Base-by-base conservation (phyloP, 2,113 vertebrate genomes). In the Bostrychus sinensis region DNA sequence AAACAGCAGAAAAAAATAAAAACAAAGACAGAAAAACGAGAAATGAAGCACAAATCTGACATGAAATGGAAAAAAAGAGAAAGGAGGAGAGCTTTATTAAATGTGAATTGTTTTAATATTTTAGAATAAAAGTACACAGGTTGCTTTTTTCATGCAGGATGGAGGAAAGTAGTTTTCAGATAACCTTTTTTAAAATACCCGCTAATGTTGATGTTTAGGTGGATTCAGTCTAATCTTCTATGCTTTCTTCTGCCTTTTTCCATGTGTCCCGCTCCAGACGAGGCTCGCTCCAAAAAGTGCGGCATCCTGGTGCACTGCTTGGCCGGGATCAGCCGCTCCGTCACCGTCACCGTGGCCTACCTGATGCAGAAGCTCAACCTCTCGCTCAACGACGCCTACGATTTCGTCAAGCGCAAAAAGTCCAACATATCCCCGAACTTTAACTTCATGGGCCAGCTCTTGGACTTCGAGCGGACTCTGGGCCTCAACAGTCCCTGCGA, bases 351-450 rank as follows among this genome's bases (percentile, higher is more conserved):
- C 0, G 97, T 99, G 70, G 97, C 97, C 70, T 99, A 99, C 90
- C 93, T 99, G 91, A 99, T 99, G 97, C 97, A 99, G 92, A 99
- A 98, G 92, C 95, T 98, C 89, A 98, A 98, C 92, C 91, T 99
- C 86, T 98, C 97, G 1, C 94, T 99, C 69, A 99, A 99, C 0
- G 97, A 99, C 2, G 97, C 97, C 62, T 98, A 99, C 50, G 97
- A 99, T 89, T 98, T 98, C 7, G 97, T 99, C 80, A 98, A 98
- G 87, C 92, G 96, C 83, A 99, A 99, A 92, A 99, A 99, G 89
- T 98, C 97, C 66, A 99, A 99, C 86, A 99, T 99, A 90, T 99
- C 97, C 0, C 97, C 97, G 11, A 99, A 99, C 84, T 99, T 99
- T 89, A 99, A 99, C 91, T 99, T 99, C 88, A 98, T 99, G 97